Evolutionary conservation across 1,140 invertebrate genomes (phyloP).

Genomic region (Sitobion miscanthi): DNA sequence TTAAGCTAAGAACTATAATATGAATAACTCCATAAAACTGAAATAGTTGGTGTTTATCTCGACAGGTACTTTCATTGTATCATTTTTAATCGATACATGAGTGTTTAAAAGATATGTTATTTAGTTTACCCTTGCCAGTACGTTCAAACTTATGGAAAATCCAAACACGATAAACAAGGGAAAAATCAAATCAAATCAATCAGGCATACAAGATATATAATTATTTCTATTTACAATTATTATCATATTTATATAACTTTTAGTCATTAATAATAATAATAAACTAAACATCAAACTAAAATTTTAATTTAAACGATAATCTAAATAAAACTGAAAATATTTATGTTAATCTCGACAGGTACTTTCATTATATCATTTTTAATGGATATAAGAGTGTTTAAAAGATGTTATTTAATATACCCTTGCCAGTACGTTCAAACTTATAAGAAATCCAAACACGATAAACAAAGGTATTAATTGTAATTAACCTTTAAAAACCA

Average conservation of each 20-base stretch:
- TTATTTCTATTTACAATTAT: no score
- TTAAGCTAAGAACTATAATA: no score
- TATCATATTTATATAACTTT: no score
- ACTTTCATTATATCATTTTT: slow-evolving; percentile 25
- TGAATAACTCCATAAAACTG: no score
- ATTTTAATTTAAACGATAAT: no score
- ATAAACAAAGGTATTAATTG: background rate
- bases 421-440: slow-evolving; percentile 21
- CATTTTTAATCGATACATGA: slow-evolving; percentile 5
- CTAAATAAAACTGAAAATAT: no score
- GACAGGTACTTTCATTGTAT: slow-evolving; percentile 41
- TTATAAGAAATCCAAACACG: background rate
- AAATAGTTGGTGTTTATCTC: background rate
- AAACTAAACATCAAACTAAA: no score
- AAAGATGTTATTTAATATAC: slow-evolving; percentile 25
- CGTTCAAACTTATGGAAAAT: background rate
- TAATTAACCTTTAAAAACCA: background rate
- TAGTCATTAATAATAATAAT: no score
- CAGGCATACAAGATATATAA: no score
- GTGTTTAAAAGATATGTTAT: slow-evolving; percentile 28
- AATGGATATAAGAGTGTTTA: background rate
- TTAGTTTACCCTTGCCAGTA: slow-evolving; percentile 20
- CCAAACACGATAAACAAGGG: slow-evolving; percentile 38
- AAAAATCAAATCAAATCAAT: background rate
- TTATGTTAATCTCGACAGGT: slow-evolving; percentile 37